These are phyloP conservation scores for Volucella inflata DNA, from an alignment of 2,888 invertebrate genomes.

Conservation along the genomic window DNA sequence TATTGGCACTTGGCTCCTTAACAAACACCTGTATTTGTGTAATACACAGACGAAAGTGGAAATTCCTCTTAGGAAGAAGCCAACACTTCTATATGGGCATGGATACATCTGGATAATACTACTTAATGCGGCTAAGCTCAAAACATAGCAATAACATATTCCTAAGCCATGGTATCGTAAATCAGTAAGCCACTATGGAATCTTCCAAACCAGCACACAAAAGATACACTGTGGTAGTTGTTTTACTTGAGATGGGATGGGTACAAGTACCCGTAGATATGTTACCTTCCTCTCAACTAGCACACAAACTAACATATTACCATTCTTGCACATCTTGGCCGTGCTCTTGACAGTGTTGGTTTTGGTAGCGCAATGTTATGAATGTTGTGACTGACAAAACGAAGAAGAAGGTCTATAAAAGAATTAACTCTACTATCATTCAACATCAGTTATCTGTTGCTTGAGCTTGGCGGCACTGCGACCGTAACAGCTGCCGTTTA, in stretches of 20 bases:
- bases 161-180: constrained; percentile 30
- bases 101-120: neutral
- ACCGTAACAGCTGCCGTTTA: constrained; percentile 54
- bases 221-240: constrained; percentile 31
- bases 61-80: constrained; percentile 27
- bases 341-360: constrained; percentile 59
- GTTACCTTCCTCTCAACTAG: constrained; percentile 6
- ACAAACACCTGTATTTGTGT: constrained; percentile 62
- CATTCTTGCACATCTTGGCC: constrained; percentile 32
- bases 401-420: constrained; percentile 83
- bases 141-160: constrained; percentile 44
- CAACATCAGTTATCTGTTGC: constrained; percentile 85
- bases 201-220: constrained; percentile 11
- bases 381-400: constrained; percentile 69
- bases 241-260: constrained; percentile 12
- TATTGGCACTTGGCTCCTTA: constrained; percentile 49
- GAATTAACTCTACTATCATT: constrained; percentile 81
- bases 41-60: constrained; percentile 58
- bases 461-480: constrained; percentile 82
- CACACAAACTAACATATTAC: constrained; percentile 58
- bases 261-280: constrained; percentile 26
- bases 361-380: constrained; percentile 64
- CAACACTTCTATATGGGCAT: neutral
- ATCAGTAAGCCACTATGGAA: constrained; percentile 7
- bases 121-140: constrained; percentile 12